Evolutionary conservation across 2,113 vertebrate species (phyloP).

Genomic region (Paracanthobrama guichenoti): DNA sequence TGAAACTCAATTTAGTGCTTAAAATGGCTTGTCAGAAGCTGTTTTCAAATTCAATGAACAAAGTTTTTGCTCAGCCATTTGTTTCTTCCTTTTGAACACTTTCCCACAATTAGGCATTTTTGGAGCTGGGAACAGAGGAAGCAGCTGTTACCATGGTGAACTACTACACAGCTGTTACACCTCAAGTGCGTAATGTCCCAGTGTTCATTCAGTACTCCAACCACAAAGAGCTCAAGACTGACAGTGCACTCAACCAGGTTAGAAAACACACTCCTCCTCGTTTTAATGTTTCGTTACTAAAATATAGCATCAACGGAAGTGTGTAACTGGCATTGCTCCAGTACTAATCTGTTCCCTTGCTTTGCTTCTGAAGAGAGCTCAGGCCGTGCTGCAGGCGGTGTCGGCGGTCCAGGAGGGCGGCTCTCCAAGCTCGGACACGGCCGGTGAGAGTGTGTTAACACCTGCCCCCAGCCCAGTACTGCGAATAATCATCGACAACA

Average conservation of each 20-base stretch:
- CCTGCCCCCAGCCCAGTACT: slow-evolving; percentile 95
- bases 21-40: neutral
- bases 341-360: neutral
- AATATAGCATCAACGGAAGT: neutral
- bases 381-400: slow-evolving; percentile 95
- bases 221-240: slow-evolving; percentile 98
- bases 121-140: slow-evolving; percentile 96
- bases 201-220: slow-evolving; percentile 98
- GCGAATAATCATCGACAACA: slow-evolving; percentile 98
- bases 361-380: slow-evolving; percentile 82
- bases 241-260: slow-evolving; percentile 90
- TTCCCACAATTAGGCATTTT: slow-evolving; percentile 83
- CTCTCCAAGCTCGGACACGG: slow-evolving; percentile 87
- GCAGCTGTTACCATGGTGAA: slow-evolving; percentile 97
- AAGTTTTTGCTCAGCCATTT: neutral
- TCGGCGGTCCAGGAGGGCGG: slow-evolving; percentile 93
- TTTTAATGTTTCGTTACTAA: neutral
- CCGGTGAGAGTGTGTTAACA: slow-evolving; percentile 86
- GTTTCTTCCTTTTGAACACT: slow-evolving; percentile 19
- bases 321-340: neutral
- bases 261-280: slow-evolving; percentile 15
- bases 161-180: slow-evolving; percentile 94
- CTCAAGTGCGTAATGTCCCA: slow-evolving; percentile 89
- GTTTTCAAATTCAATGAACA: neutral
- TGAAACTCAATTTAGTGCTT: neutral